phyloP scores from a whole-genome alignment of 1,140 invertebrate species.

The Rhyacophila brunnea region DNA sequence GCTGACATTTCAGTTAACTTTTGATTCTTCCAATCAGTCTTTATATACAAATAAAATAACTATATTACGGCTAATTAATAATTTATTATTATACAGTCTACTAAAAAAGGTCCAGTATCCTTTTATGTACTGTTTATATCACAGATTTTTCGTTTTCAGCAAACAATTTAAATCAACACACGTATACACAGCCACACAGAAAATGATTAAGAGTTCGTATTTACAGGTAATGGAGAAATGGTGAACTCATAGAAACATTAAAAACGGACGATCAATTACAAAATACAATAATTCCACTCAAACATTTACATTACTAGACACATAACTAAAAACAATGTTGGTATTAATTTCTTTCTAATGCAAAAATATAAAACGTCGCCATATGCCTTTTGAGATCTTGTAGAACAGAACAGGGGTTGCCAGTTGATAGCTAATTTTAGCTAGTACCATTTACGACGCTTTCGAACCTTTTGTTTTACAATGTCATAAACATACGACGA shows the following conservation, averaged over 20 bases:
- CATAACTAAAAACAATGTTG: conserved; percentile 56
- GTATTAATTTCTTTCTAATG: conserved; percentile 53
- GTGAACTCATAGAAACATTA: conserved; percentile 56
- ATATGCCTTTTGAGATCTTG: conserved; percentile 56
- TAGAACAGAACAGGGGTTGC: conserved; percentile 23
- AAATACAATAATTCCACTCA: conserved; percentile 54
- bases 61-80: conserved; percentile 24
- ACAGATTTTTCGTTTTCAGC: conserved; percentile 57
- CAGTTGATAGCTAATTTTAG: not conserved
- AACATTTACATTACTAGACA: conserved; percentile 52
- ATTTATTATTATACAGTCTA: conserved; percentile 21
- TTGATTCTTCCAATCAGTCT: conserved; percentile 21
- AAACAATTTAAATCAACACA: conserved; percentile 55
- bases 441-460: no score
- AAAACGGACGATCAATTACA: conserved; percentile 53
- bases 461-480: no score
- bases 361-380: conserved; percentile 59
- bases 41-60: conserved; percentile 21
- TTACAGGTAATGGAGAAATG: conserved; percentile 37
- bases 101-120: conserved; percentile 22
- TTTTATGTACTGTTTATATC: conserved; percentile 56
- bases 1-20: conserved; percentile 52
- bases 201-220: conserved; percentile 22
- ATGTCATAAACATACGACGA: no score
- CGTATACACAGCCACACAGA: conserved; percentile 42